phyloP scores from a whole-genome alignment of 2,888 invertebrate genomes.

The Ecliptopera silaceata region DNA sequence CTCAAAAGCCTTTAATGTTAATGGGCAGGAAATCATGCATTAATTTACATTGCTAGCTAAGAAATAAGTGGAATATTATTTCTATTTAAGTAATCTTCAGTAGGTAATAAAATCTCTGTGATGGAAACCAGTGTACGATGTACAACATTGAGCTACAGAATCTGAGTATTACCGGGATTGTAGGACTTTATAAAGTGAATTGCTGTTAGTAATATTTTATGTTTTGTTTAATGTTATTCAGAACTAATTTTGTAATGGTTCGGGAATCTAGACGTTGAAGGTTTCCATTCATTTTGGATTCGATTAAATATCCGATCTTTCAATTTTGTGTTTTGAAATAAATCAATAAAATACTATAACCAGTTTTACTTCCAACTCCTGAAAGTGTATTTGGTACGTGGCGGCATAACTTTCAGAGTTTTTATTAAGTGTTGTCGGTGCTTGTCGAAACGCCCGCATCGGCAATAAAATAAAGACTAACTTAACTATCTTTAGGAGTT shows the following conservation, averaged over 20 bases:
- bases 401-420: too few relatives aligned
- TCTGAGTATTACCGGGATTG: slow-evolving; percentile 77
- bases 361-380: too few relatives aligned
- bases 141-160: slow-evolving; percentile 70
- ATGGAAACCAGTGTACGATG: slow-evolving; percentile 74
- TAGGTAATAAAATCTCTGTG: slow-evolving; percentile 78
- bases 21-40: slow-evolving; percentile 72
- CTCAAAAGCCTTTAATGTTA: slow-evolving; percentile 61
- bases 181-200: slow-evolving; percentile 71
- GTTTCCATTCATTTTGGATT: slow-evolving; percentile 73
- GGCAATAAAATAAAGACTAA: slow-evolving; percentile 4
- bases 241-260: slow-evolving; percentile 76
- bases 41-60: slow-evolving; percentile 71
- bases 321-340: slow-evolving; percentile 81
- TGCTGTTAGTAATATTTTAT: slow-evolving; percentile 79
- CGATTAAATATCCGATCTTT: slow-evolving; percentile 76
- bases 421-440: too few relatives aligned
- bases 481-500: not conserved
- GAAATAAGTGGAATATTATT: slow-evolving; percentile 64
- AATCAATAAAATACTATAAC: slow-evolving; percentile 69
- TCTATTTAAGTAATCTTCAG: slow-evolving; percentile 72
- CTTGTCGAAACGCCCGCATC: slow-evolving; percentile 4
- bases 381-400: too few relatives aligned
- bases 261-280: slow-evolving; percentile 64
- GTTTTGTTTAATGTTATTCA: slow-evolving; percentile 79